Base-by-base conservation (phyloP, 2,797 vertebrate genomes). In the Brotula barbata region DNA sequence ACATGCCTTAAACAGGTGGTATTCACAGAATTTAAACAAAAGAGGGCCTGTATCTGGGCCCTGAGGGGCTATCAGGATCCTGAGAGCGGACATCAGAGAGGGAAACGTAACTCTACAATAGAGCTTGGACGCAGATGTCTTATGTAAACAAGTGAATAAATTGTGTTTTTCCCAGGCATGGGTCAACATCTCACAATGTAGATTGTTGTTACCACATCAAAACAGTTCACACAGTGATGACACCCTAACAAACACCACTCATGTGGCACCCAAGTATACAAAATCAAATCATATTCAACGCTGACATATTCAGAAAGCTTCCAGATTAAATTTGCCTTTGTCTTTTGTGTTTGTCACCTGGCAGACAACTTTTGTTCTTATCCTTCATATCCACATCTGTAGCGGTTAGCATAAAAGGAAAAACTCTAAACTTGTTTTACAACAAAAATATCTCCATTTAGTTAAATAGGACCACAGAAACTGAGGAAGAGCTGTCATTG, bases 1-100 rank as follows among this genome's bases (percentile, higher is more conserved):
- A 72, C 74, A 68, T 68, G 73, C 51, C 31, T 51, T 20, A 21
- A 84, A 85, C 85, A 86, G 87, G 85, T 90, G 86, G 80, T 67
- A 59, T 54, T 57, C 39, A 71, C 68, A 5, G 59, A 40, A 37
- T 60, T 36, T 60, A 80, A 74, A 85, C 81, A 88, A 87, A 78
- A 68, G 73, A 59, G 54, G 41, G 77, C 50, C 71, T 85, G 76
- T 86, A 60, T 76, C 63, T 61, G 59, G 52, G 55, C 83, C 86
- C 80, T 64, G 19, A 20, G 73, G 85, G 81, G 21, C 73, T 55
- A 64, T 76, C 63, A 42, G 78, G 66, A 71, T 73, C 68, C 77
- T 48, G 75, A 69, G 78, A 81, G 54, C 52, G 63, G 54, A 64
- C 64, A 83, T 61, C 76, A 77, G 42, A 79, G 71, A 62, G 63